Evolutionary conservation across 2,888 invertebrate species (phyloP).

Genomic region (Rhodophaea formosa): DNA sequence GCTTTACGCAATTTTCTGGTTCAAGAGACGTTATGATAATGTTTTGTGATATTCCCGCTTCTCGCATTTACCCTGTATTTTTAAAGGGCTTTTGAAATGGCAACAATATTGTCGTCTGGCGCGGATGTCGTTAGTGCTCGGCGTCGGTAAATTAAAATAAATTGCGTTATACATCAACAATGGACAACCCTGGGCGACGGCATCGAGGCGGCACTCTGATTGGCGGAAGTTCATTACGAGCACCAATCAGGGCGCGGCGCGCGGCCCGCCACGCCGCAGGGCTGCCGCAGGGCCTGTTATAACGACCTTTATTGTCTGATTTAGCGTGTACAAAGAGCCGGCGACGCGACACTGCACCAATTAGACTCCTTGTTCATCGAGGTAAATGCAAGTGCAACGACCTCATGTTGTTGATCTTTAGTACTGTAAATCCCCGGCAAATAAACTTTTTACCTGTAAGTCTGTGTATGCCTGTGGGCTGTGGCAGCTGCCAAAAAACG

Average conservation of each 20-base stretch:
- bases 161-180: constrained; percentile 44
- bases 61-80: constrained; percentile 41
- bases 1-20: constrained; percentile 50
- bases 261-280: constrained; percentile 42
- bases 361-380: constrained; percentile 43
- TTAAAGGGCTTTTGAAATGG: constrained; percentile 42
- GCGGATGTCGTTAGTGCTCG: constrained; percentile 52
- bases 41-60: constrained; percentile 43
- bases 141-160: constrained; percentile 40
- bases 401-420: background rate
- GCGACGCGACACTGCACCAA: constrained; percentile 35
- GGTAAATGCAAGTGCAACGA: constrained; percentile 5
- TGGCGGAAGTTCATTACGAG: constrained; percentile 61
- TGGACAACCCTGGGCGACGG: constrained; percentile 52
- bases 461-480: background rate
- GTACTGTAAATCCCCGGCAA: background rate
- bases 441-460: background rate
- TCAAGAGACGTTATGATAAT: constrained; percentile 38
- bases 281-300: constrained; percentile 55
- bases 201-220: constrained; percentile 54
- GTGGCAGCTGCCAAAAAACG: too few species aligned
- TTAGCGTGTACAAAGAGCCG: constrained; percentile 46
- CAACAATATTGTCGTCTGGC: constrained; percentile 42
- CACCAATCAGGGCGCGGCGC: constrained; percentile 53
- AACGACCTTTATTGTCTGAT: constrained; percentile 66